Evolutionary conservation across 1,140 invertebrate genomes (phyloP), one percentile per base, ranked within the genome.

Genomic region (Drosophila athabasca): DNA sequence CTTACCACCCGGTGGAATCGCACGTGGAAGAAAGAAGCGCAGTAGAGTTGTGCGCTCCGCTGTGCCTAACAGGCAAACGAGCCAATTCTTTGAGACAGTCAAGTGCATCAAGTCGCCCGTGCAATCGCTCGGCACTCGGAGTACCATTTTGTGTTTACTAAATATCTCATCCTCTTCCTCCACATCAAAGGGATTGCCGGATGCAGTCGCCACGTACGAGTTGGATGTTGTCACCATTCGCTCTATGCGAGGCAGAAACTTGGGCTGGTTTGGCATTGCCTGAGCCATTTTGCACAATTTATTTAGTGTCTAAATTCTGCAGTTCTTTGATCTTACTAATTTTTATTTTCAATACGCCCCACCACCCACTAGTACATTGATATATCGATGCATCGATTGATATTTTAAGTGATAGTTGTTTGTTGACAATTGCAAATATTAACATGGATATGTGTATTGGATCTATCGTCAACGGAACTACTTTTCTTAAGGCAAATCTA

Each of bases 21-120:
- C 95, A 74, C 95, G 93, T 70, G 95, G 95, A 67, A 98, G 92
- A 92, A 98, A 96, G 66, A 98, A 95, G 45, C 97, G 93, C 51
- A 98, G 94, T 53, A 95, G 94, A 78, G 96, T 96, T 9, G 95
- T 94, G 94, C 98, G 96, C 2, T 79, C 74, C 83, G 96, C 95
- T 90, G 97, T 97, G 22, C 95, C 94, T 95, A 98, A 96, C 1
- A 96, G 95, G 58, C 98, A 94, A 0, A 97, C 95, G 43, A 98
- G 93, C 81, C 95, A 95, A 87, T 97, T 97, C 82, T 95, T 98
- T 17, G 95, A 94, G 1, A 97, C 96, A 48, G 94, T 95, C 22
- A 98, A 92, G 88, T 98, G 95, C 17, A 95, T 95, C 45, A 98
- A 95, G 62, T 93, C 93, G 0, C 83, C 90, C 9, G 29, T 67